A percentile compares a stretch with the other conserved stretches of the same genome.
These are phyloP conservation scores for Microtus pennsylvanicus DNA, from an alignment of 2,113 vertebrate genomes.

Conservation along the genomic window DNA sequence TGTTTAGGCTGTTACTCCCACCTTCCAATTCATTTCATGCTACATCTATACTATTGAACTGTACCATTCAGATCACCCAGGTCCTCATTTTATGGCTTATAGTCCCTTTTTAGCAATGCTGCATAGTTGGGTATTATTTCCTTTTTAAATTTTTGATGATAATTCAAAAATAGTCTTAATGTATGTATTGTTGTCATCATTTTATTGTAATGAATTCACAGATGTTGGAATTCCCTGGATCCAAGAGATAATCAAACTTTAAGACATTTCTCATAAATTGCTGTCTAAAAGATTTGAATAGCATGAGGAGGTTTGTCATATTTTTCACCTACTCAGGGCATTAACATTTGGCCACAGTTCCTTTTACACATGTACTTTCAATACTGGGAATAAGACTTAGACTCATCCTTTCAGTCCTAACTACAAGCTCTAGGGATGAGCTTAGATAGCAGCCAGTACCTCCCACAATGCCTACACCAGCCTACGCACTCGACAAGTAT, in stretches of 20 bases:
- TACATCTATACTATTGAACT: neutral
- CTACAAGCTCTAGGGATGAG: neutral
- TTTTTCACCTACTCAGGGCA: neutral
- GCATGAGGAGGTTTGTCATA: neutral
- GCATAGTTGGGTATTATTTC: neutral
- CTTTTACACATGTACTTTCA: neutral
- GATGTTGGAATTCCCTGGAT: neutral
- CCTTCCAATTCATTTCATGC: neutral
- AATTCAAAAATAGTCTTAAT: neutral
- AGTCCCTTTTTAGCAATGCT: neutral
- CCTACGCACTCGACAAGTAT: neutral
- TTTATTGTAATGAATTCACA: neutral
- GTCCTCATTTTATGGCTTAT: neutral
- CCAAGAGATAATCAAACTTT: neutral
- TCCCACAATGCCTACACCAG: neutral
- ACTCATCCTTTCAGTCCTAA: neutral
- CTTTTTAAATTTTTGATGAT: neutral
- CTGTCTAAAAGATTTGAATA: neutral
- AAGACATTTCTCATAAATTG: neutral
- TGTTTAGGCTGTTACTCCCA: neutral
- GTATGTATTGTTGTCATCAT: neutral
- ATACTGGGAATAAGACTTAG: neutral
- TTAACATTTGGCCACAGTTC: neutral
- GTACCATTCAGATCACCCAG: neutral
- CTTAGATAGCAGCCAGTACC: neutral